These are phyloP conservation scores for Chymomyza procnemis DNA, from an alignment of 2,888 invertebrate genomes.

Conservation along the genomic window DNA sequence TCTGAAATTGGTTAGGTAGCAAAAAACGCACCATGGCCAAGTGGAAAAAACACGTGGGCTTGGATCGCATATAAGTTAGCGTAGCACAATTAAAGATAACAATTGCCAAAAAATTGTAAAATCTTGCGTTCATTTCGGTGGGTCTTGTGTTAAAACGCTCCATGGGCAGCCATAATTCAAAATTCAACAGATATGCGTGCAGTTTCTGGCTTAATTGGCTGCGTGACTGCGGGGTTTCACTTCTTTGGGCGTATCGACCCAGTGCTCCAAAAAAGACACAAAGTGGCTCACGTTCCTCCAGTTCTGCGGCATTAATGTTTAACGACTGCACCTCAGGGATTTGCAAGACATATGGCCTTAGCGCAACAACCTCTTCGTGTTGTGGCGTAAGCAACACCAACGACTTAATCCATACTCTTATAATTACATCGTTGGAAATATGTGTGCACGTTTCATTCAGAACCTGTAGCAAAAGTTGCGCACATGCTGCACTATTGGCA, in stretches of 20 bases:
- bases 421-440: constrained; percentile 42
- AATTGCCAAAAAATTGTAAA: constrained; percentile 77
- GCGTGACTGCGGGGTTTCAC: constrained; percentile 48
- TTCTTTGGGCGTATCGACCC: constrained; percentile 62
- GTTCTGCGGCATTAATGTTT: constrained; percentile 48
- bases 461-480: constrained; percentile 64
- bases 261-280: constrained; percentile 75
- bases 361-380: constrained; percentile 68
- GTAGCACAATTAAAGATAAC: constrained; percentile 77
- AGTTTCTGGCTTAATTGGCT: constrained; percentile 72
- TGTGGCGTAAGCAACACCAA: constrained; percentile 72
- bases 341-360: constrained; percentile 62
- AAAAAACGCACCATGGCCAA: constrained; percentile 79
- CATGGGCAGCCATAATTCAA: constrained; percentile 75
- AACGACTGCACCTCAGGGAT: constrained; percentile 69
- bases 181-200: constrained; percentile 72
- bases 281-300: constrained; percentile 75
- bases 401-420: constrained; percentile 77
- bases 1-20: constrained; percentile 79
- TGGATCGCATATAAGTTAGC: constrained; percentile 75
- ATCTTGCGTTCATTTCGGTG: constrained; percentile 70
- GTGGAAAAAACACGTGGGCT: constrained; percentile 79
- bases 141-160: constrained; percentile 61
- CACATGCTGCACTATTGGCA: constrained; percentile 65
- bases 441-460: constrained; percentile 38